A percentile compares a stretch with the other conserved stretches of the same genome.
phyloP scores from a whole-genome alignment of 2,113 vertebrate genomes.

The Bagarius yarrelli region DNA sequence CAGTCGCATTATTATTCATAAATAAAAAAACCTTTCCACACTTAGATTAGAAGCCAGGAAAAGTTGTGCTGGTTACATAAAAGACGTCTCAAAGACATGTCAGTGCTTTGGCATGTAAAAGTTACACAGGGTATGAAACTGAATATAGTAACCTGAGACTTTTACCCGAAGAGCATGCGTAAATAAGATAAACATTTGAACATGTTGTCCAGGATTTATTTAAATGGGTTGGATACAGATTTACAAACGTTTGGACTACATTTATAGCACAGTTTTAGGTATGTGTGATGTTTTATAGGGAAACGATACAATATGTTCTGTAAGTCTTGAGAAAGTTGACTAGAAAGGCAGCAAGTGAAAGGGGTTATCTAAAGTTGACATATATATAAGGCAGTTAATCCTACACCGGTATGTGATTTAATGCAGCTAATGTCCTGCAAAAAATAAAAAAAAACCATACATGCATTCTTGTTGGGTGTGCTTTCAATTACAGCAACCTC shows the following conservation, averaged over 20 bases:
- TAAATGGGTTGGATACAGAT: neutral
- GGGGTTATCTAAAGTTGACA: conserved; percentile 43
- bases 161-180: conserved; percentile 17
- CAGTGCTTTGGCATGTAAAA: conserved; percentile 47
- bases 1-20: conserved; percentile 2
- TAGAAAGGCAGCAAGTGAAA: conserved; percentile 40
- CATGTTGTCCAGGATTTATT: neutral
- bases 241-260: conserved; percentile 6
- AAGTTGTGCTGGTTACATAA: conserved; percentile 38
- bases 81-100: conserved; percentile 19
- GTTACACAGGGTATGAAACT: conserved; percentile 3
- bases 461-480: conserved; percentile 57
- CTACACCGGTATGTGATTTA: conserved; percentile 58
- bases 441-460: conserved; percentile 9
- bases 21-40: conserved; percentile 25
- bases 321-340: conserved; percentile 10
- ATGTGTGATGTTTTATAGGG: neutral
- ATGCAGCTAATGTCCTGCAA: conserved; percentile 31
- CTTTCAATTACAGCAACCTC: conserved; percentile 52
- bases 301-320: neutral
- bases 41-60: conserved; percentile 33
- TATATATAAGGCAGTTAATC: conserved; percentile 54
- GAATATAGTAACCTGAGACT: conserved; percentile 20
- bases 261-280: neutral
- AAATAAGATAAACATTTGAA: conserved; percentile 17